Base-by-base conservation (phyloP, 2,888 invertebrate genomes). In the Oxycera nigricornis region DNA sequence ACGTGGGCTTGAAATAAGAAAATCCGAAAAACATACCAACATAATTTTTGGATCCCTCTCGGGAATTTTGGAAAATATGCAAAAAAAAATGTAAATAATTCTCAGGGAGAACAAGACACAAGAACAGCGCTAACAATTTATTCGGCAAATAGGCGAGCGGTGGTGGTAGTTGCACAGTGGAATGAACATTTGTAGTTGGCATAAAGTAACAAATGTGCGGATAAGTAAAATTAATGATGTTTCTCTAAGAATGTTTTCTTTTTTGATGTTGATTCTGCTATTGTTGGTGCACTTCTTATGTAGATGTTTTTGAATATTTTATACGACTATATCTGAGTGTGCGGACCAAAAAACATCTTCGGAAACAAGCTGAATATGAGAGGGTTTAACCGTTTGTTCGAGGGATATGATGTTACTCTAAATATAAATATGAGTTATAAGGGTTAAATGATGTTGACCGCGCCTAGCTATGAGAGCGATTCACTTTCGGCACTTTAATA, bases 201-300 rank as follows among this genome's bases (percentile, higher is more conserved):
- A 65, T 17, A 31, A 46, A 62, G 46, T 50, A 73, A 73, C 73
- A 73, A 73, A 73, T 73, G 73, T 73, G 73, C 73, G 73, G 73
- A 73, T 73, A 62, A 73, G 73, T 73, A 73, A 73, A 73, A 73
- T 73, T 73, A 73, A 73, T 73, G 73, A 73, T 62, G 61, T 24
- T 35, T 28, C 39, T 28, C 41, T 31, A 6, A 20, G 52, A 30
- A 50, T 46, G 68, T 68, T 46, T 9, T 39, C 65, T 55, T 70
- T 20, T 50, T 70, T 70, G 46, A 46, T 46, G 46, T 3, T n/a
- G 3, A 46, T 14, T 14, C 11, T 11, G 46, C 46, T 17, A 17
- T 17, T 7, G 46, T 11, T 46, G 46, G 46, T 46, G 4, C n/a
- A n/a, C n/a, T n/a, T n/a, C n/a, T n/a, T n/a, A n/a, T n/a, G n/a